A percentile compares a stretch with the other conserved stretches of the same genome.
phyloP scores from a whole-genome alignment of 2,797 vertebrate species.

The Ctenosaura bakeri region DNA sequence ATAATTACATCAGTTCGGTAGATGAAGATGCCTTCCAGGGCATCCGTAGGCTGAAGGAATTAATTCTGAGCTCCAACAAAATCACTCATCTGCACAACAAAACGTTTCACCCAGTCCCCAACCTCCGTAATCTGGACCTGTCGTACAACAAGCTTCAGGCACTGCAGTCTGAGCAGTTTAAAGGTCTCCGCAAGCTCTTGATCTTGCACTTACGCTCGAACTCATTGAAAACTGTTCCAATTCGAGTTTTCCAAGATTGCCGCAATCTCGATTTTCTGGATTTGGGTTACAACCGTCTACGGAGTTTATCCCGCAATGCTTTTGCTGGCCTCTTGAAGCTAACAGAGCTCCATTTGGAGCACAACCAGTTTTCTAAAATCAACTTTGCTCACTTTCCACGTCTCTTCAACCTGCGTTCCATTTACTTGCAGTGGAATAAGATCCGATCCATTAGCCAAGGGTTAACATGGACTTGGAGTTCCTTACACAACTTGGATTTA shows the following conservation, averaged over 20 bases:
- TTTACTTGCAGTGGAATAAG: slow-evolving; percentile 97
- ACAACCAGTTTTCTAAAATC: slow-evolving; percentile 98
- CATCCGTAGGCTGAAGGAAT: slow-evolving; percentile 93
- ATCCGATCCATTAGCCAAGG: slow-evolving; percentile 93
- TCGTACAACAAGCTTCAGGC: slow-evolving; percentile 96
- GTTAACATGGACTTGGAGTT: slow-evolving; percentile 96
- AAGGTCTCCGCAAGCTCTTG: slow-evolving; percentile 92
- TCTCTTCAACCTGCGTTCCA: slow-evolving; percentile 92
- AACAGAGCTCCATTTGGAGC: slow-evolving; percentile 95
- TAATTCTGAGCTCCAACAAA: slow-evolving; percentile 98
- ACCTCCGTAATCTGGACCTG: slow-evolving; percentile 95
- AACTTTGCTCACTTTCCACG: slow-evolving; percentile 97
- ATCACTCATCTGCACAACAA: slow-evolving; percentile 92
- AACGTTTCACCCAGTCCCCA: slow-evolving; percentile 94
- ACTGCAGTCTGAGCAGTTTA: slow-evolving; percentile 91
- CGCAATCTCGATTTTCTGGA: slow-evolving; percentile 97
- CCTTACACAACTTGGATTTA: slow-evolving; percentile 96
- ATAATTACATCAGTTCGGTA: slow-evolving; percentile 93
- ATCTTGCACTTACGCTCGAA: slow-evolving; percentile 96
- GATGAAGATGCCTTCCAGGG: slow-evolving; percentile 94
- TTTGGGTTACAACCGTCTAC: slow-evolving; percentile 94
- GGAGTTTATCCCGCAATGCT: slow-evolving; percentile 94
- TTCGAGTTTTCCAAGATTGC: slow-evolving; percentile 95
- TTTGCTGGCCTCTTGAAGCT: slow-evolving; percentile 96
- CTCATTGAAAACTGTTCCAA: slow-evolving; percentile 92